Conservation (phyloP, 2,888 invertebrate species). For the Nomada fabriciana region DNA sequence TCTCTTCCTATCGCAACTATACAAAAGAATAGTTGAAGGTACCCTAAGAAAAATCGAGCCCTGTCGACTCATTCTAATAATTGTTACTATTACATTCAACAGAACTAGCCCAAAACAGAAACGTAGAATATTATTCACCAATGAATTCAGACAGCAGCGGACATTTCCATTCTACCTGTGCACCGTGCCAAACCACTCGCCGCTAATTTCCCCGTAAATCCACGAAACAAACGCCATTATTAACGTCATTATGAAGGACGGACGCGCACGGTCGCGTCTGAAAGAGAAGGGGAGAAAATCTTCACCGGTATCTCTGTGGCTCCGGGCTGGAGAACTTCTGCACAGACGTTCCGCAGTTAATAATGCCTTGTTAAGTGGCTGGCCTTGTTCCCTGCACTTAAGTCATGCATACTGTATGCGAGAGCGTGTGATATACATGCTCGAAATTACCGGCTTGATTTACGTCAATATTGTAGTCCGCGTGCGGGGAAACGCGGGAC, state of each 20-base stretch:
- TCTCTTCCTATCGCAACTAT: no score
- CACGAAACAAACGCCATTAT: conserved; percentile 48
- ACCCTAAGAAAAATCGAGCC: no score
- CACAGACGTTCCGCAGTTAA: conserved; percentile 61
- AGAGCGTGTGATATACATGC: conserved; percentile 47
- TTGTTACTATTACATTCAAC: no score
- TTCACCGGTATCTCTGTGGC: conserved; percentile 25
- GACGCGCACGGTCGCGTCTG: neutral
- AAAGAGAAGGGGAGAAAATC: conserved; percentile 23
- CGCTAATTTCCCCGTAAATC: conserved; percentile 15
- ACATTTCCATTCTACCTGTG: neutral
- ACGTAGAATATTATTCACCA: no score
- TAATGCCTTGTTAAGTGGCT: conserved; percentile 66
- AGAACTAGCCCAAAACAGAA: no score
- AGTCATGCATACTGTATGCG: conserved; percentile 56
- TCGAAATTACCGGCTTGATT: conserved; percentile 18
- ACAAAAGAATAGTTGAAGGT: no score
- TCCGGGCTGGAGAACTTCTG: conserved; percentile 42
- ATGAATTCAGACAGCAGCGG: neutral
- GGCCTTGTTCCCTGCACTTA: conserved; percentile 63
- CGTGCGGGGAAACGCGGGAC: neutral
- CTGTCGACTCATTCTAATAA: no score
- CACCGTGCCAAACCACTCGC: neutral
- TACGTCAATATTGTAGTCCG: conserved; percentile 23
- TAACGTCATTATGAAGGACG: conserved; percentile 14